A percentile compares a stretch with the other conserved stretches of the same genome.
These are phyloP conservation scores for Crotalus horridus DNA, from an alignment of 2,113 vertebrate species.

Conservation along the genomic window DNA sequence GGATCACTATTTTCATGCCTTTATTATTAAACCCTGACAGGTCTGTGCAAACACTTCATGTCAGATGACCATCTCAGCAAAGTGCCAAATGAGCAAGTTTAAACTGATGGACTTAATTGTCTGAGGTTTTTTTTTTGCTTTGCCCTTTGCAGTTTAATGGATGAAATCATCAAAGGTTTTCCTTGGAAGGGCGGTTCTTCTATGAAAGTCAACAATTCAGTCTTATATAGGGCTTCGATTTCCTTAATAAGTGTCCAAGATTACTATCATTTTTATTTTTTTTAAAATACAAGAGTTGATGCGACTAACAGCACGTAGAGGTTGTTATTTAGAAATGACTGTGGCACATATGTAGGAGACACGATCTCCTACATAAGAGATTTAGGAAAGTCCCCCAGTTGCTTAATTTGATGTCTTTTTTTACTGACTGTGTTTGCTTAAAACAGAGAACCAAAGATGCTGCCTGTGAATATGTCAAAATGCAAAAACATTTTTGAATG, in stretches of 20 bases:
- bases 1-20: not conserved
- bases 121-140: not conserved
- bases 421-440: not conserved
- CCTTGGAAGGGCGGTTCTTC: not conserved
- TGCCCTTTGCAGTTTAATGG: not conserved
- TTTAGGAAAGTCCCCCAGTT: not conserved
- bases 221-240: not conserved
- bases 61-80: not conserved
- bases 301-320: not conserved
- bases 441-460: not conserved
- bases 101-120: not conserved
- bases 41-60: not conserved
- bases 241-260: not conserved
- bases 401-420: not conserved
- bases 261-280: not conserved
- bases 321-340: not conserved
- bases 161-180: not conserved
- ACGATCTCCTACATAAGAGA: not conserved
- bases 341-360: not conserved
- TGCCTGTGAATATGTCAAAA: not conserved
- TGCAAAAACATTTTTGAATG: not conserved
- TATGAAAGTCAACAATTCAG: not conserved
- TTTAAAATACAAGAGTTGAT: not conserved
- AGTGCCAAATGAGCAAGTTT: not conserved
- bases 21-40: conserved; percentile 1